Base-by-base conservation (phyloP, 2,797 vertebrate genomes). In the Picus viridis region DNA sequence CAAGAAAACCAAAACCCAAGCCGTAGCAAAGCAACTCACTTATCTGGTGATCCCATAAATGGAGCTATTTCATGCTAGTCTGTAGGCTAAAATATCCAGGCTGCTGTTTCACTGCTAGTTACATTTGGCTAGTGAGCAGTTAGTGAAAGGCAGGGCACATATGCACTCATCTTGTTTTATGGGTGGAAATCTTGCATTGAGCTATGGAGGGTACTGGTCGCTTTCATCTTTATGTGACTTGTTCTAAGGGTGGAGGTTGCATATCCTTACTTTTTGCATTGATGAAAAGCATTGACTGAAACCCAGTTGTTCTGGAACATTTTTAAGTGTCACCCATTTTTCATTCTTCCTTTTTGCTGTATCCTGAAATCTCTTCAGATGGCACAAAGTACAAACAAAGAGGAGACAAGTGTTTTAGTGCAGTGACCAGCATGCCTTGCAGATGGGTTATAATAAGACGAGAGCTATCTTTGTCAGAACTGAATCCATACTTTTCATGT, bases 391-490 rank as follows among this genome's bases (percentile, higher is more conserved):
- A 24, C 89, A 91, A 92, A 95, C 85, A 92, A 95, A 97, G 83
- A 92, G 54, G 90, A 96, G 93, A 73, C 27, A 64, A 93, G 89
- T 91, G 90, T 95, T 91, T 90, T 69, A 53, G 56, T 82, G 83
- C 82, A 5, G 58, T 3, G 53, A 90, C 95, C 91, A 18, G 94
- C 88, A 87, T 45, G 94, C 90, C 86, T 97, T 77, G 8, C 92
- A 58, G 92, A 56, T 89, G 87, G 91, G 87, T 82, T 96, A 76
- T 95, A 94, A 96, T 78, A n/a, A 97, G 96, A 90, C 24, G 30
- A 92, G 72, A 92, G 83, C 94, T 94, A 88, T 96, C 96, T 96
- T 87, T 56, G 39, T 93, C 95, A 89, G 94, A 95, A 91, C 90
- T 77, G 86, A 93, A 95, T 95, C 96, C 22, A 29, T 94, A 83